phyloP scores from a whole-genome alignment of 1,140 invertebrate species.

The Tetramorium alpestre region DNA sequence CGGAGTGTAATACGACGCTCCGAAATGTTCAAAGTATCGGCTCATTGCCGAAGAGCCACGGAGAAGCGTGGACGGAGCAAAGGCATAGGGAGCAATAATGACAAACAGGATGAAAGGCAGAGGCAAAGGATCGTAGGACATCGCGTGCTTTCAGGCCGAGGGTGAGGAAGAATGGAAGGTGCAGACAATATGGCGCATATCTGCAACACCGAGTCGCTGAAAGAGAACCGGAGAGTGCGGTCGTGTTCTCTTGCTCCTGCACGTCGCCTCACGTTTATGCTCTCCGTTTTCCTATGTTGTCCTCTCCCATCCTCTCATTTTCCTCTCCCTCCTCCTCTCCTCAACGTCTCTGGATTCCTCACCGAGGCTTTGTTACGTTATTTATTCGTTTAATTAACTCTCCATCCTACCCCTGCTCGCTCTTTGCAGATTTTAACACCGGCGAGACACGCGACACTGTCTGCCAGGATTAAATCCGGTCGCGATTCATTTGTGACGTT shows the following conservation, averaged over 20 bases:
- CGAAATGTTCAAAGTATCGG: constrained; percentile 43
- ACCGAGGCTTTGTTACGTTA: constrained; percentile 80
- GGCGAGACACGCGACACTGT: constrained; percentile 75
- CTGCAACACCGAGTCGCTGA: constrained; percentile 63
- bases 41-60: constrained; percentile 33
- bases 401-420: constrained; percentile 64
- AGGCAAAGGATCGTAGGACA: constrained; percentile 55
- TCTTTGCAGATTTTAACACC: constrained; percentile 78
- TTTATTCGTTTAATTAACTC: constrained; percentile 85
- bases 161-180: constrained; percentile 34
- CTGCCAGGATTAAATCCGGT: constrained; percentile 70
- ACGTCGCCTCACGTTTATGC: constrained; percentile 19
- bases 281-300: constrained; percentile 49
- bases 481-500: constrained; percentile 47
- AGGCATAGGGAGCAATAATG: constrained; percentile 43
- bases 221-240: constrained; percentile 63
- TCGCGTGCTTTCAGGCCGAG: constrained; percentile 41
- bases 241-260: constrained; percentile 44
- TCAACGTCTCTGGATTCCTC: constrained; percentile 37
- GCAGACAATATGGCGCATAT: constrained; percentile 62
- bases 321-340: not conserved
- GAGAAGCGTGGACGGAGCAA: constrained; percentile 5
- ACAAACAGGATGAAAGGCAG: constrained; percentile 39
- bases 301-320: not conserved
- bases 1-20: constrained; percentile 27